A percentile compares a stretch with the other conserved stretches of the same genome.
Conservation (phyloP, 2,113 vertebrate genomes). For the Aramus guarauna region DNA sequence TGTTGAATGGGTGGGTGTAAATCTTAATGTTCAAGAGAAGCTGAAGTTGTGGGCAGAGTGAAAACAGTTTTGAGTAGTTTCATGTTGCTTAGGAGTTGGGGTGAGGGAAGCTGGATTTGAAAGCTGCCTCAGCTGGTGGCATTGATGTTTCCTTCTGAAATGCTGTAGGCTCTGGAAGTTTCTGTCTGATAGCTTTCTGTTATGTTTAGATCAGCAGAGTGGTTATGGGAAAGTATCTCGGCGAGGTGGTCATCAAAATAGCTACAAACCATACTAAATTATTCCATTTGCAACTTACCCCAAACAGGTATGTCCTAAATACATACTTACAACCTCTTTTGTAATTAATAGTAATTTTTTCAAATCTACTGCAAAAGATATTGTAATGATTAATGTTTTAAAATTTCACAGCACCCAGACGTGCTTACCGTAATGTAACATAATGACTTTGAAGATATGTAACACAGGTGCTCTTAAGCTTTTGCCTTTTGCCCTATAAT, state of each 20-base stretch:
- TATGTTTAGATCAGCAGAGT: slow-evolving; percentile 89
- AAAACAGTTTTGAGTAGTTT: not conserved
- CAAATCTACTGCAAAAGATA: slow-evolving; percentile 81
- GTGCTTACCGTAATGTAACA: slow-evolving; percentile 97
- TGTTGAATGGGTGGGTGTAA: not conserved
- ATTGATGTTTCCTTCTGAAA: not conserved
- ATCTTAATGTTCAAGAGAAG: not conserved
- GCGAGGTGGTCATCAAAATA: slow-evolving; percentile 97
- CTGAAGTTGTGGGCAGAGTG: not conserved
- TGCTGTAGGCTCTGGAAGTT: not conserved
- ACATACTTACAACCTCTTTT: slow-evolving; percentile 45
- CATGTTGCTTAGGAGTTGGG: not conserved
- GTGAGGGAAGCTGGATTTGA: not conserved
- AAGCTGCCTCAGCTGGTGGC: not conserved
- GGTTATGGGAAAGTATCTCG: slow-evolving; percentile 98
- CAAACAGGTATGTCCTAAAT: slow-evolving; percentile 85
- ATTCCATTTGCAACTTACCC: slow-evolving; percentile 80
- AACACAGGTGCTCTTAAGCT: slow-evolving; percentile 84
- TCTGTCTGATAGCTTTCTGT: not conserved
- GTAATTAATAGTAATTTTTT: slow-evolving; percentile 78
- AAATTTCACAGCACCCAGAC: slow-evolving; percentile 95
- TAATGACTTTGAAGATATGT: slow-evolving; percentile 91
- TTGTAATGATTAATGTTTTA: slow-evolving; percentile 80
- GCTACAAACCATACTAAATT: slow-evolving; percentile 99
- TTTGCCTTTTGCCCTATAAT: slow-evolving; percentile 88